Evolutionary conservation across 2,113 vertebrate species (phyloP).

Genomic region (Pachypanchax playfairii): DNA sequence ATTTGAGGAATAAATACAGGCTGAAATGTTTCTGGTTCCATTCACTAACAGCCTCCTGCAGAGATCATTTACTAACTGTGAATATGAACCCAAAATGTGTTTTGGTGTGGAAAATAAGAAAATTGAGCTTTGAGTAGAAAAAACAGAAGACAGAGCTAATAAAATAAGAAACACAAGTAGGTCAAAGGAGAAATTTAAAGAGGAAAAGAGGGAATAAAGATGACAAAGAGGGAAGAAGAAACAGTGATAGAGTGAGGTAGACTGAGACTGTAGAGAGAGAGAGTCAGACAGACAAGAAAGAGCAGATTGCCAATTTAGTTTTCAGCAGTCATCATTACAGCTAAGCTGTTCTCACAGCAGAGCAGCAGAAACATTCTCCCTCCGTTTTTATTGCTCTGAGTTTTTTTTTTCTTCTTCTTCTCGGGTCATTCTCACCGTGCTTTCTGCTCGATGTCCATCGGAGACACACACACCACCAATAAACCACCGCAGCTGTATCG

Average conservation of each 20-base stretch:
- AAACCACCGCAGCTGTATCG: constrained; percentile 7
- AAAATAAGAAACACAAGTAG: not conserved
- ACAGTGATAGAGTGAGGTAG: constrained; percentile 4
- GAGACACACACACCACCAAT: not conserved
- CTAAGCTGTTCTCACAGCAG: constrained; percentile 52
- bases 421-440: constrained; percentile 28
- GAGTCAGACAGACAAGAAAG: constrained; percentile 47
- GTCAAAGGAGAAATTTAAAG: not conserved
- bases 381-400: constrained; percentile 37
- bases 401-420: constrained; percentile 9
- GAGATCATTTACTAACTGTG: not conserved
- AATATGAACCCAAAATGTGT: not conserved
- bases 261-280: constrained; percentile 12
- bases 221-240: not conserved
- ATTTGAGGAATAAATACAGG: not conserved
- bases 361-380: constrained; percentile 41
- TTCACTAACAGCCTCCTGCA: not conserved
- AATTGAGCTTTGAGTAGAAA: not conserved
- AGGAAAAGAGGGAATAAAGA: not conserved
- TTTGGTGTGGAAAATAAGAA: not conserved
- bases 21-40: not conserved
- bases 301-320: constrained; percentile 76
- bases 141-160: not conserved
- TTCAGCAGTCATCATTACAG: constrained; percentile 68
- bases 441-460: not conserved